phyloP scores from a whole-genome alignment of 2,797 vertebrate species.

The Halcyon leucocephala region DNA sequence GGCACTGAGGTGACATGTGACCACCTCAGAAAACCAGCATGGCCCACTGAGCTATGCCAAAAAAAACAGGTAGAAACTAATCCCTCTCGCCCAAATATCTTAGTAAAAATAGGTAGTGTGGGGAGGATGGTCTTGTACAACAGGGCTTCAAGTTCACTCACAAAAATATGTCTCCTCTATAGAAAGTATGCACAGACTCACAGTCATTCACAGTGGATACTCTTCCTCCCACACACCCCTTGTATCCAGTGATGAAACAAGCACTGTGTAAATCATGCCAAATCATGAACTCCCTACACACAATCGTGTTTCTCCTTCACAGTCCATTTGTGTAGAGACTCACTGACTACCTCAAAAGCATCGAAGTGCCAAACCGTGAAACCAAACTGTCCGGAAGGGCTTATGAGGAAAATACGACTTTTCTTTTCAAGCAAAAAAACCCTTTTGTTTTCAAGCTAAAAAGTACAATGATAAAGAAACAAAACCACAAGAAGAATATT shows the following conservation, averaged over 20 bases:
- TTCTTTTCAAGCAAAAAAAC: not conserved
- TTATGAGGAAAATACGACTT: not conserved
- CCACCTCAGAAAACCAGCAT: not conserved
- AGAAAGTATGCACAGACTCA: not conserved
- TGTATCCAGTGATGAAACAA: fast-evolving
- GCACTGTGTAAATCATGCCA: not conserved
- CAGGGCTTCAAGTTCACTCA: not conserved
- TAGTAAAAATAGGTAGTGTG: not conserved
- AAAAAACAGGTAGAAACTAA: not conserved
- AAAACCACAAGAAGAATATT: not conserved
- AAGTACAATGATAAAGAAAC: not conserved
- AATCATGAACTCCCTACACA: not conserved
- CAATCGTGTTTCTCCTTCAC: not conserved
- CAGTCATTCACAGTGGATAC: not conserved
- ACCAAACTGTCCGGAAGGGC: not conserved
- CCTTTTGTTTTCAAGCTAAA: not conserved
- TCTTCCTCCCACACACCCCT: not conserved
- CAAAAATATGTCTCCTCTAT: not conserved
- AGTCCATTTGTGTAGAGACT: not conserved
- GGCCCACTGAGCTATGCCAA: not conserved
- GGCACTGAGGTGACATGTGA: not conserved
- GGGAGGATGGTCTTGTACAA: not conserved
- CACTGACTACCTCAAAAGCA: not conserved
- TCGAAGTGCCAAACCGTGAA: not conserved
- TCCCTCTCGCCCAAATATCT: not conserved